These are phyloP conservation scores for Galaxias olidus DNA, from an alignment of 2,797 vertebrate genomes.

Conservation along the genomic window DNA sequence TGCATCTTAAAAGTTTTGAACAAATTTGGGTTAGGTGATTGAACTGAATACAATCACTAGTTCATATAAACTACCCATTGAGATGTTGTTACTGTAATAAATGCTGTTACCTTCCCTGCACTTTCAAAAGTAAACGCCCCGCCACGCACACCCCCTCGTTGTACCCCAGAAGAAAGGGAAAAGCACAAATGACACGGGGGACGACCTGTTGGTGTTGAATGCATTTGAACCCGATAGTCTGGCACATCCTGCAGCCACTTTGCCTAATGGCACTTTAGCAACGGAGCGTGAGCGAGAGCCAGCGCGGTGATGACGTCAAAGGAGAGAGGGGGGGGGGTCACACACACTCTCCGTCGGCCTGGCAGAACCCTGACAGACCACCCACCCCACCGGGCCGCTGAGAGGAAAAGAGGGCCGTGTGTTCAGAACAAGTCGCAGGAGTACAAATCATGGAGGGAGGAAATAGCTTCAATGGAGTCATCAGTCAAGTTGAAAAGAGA, in stretches of 20 bases:
- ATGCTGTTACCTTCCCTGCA: background rate
- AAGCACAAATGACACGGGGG: conserved; percentile 39
- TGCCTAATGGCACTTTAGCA: conserved; percentile 42
- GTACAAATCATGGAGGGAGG: background rate
- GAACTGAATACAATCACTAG: background rate
- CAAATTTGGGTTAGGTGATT: background rate
- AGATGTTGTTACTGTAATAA: too few species aligned
- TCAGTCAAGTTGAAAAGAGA: too few species aligned
- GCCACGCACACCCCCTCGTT: conserved; percentile 37
- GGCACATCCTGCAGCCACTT: conserved; percentile 14
- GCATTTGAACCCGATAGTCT: conserved; percentile 50
- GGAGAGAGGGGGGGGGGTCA: background rate
- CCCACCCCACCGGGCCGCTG: background rate
- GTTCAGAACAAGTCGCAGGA: too few species aligned
- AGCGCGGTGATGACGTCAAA: background rate
- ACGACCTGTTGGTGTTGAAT: conserved; percentile 32
- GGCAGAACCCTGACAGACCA: background rate
- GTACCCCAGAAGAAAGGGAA: conserved; percentile 28
- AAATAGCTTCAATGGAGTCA: background rate
- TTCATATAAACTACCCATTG: too few species aligned
- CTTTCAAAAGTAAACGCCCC: too few species aligned
- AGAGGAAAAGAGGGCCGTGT: background rate
- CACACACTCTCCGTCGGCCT: background rate
- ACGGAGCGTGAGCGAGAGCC: background rate
- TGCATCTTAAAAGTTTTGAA: too few species aligned